These are phyloP conservation scores for Drosophila lacertosa DNA, from an alignment of 1,140 invertebrate species.

Conservation along the genomic window DNA sequence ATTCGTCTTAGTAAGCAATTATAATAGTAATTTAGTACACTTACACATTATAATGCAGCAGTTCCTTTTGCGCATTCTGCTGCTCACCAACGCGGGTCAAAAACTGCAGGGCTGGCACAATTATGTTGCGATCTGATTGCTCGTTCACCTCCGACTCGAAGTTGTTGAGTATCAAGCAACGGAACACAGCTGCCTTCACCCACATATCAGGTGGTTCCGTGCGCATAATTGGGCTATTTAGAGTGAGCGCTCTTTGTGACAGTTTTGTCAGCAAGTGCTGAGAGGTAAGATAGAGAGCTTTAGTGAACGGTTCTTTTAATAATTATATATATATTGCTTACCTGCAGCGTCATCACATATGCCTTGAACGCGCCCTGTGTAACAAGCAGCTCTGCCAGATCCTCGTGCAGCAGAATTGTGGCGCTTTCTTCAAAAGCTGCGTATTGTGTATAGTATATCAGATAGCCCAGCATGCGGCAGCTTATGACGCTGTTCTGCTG, in stretches of 20 bases:
- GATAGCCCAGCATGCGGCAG: constrained; percentile 53
- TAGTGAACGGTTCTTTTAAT: not conserved
- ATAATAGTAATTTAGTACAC: not conserved
- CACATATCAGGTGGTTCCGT: constrained; percentile 61
- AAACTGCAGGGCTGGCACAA: constrained; percentile 61
- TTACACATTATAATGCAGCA: constrained; percentile 78
- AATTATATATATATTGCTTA: constrained; percentile 2
- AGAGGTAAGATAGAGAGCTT: not conserved
- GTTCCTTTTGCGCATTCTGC: constrained; percentile 55
- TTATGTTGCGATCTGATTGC: constrained; percentile 66
- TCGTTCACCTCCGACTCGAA: constrained; percentile 72
- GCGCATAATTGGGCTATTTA: constrained; percentile 60
- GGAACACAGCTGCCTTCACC: constrained; percentile 64
- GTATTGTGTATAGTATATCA: constrained; percentile 56
- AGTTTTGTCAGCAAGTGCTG: constrained; percentile 67
- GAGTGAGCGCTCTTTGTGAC: constrained; percentile 42
- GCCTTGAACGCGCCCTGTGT: constrained; percentile 51
- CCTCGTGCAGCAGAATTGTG: constrained; percentile 66
- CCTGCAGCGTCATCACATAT: constrained; percentile 71
- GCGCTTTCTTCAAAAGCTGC: constrained; percentile 71
- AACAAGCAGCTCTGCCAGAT: constrained; percentile 59
- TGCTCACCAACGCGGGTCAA: constrained; percentile 57
- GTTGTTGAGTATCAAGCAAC: constrained; percentile 70
- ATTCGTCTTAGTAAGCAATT: not conserved
- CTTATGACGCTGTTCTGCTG: constrained; percentile 49